Evolutionary conservation across 2,113 vertebrate genomes (phyloP).

Genomic region (Poicephalus gulielmi): DNA sequence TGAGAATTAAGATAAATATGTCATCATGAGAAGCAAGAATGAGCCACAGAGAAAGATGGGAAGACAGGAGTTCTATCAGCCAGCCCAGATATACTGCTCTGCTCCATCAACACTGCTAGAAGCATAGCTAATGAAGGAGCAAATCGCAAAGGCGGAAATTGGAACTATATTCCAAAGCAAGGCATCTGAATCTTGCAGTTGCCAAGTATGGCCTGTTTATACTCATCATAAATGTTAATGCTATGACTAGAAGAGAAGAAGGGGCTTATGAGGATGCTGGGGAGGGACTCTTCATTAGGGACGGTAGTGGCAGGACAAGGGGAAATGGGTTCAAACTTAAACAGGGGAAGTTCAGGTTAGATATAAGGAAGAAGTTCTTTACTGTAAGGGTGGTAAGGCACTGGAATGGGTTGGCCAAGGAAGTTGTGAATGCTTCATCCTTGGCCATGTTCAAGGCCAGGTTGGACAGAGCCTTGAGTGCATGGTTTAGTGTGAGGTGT

Average conservation of each 20-base stretch:
- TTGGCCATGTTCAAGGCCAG: too few relatives aligned
- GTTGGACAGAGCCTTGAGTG: too few relatives aligned
- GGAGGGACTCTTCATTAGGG: too few relatives aligned
- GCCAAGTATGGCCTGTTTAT: neutral
- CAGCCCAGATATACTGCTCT: neutral
- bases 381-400: too few relatives aligned
- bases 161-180: neutral
- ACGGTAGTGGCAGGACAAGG: too few relatives aligned
- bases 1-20: neutral
- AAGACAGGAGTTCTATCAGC: neutral
- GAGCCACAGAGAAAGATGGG: neutral
- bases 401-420: too few relatives aligned
- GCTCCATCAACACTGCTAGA: neutral
- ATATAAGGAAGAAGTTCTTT: too few relatives aligned
- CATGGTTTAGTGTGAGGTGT: too few relatives aligned
- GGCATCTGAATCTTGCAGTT: neutral
- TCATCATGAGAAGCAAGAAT: neutral
- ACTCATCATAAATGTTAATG: constrained; percentile 15
- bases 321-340: too few relatives aligned
- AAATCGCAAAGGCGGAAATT: neutral
- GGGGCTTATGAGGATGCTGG: too few relatives aligned
- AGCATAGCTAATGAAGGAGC: neutral
- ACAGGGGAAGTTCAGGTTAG: too few relatives aligned
- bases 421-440: too few relatives aligned
- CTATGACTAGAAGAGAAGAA: neutral